phyloP scores from a whole-genome alignment of 2,797 vertebrate species.

The Discoglossus pictus region DNA sequence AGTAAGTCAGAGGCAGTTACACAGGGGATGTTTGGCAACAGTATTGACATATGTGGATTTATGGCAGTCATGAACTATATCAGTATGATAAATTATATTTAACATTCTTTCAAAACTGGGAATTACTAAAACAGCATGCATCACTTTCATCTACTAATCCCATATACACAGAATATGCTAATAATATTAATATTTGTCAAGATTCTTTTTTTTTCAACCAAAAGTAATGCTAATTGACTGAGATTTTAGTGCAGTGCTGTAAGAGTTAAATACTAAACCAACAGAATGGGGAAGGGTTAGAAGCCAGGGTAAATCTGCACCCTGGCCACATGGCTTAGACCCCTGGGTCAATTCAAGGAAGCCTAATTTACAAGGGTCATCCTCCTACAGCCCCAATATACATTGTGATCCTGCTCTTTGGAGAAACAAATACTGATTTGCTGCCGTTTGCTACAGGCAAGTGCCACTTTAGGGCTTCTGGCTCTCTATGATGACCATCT shows the following conservation, averaged over 20 bases:
- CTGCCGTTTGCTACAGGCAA: constrained; percentile 47
- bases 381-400: constrained; percentile 38
- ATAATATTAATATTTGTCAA: neutral
- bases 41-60: constrained; percentile 12
- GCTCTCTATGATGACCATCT: constrained; percentile 78
- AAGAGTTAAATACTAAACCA: constrained; percentile 20
- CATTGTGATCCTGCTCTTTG: constrained; percentile 45
- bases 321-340: constrained; percentile 13
- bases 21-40: constrained; percentile 12
- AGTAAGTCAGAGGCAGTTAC: constrained; percentile 8
- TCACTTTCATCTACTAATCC: constrained; percentile 2
- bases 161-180: neutral
- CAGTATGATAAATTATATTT: constrained; percentile 28
- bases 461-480: constrained; percentile 59
- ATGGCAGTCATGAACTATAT: constrained; percentile 29
- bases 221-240: neutral
- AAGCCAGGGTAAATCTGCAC: constrained; percentile 4
- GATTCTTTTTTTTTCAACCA: neutral
- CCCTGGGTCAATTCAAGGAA: constrained; percentile 46
- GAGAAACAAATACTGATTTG: constrained; percentile 49
- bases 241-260: constrained; percentile 9
- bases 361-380: constrained; percentile 49
- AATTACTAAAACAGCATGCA: neutral
- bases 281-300: neutral
- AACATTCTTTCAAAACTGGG: constrained; percentile 3